Percentiles rank a stretch among this genome's conserved stretches.
Evolutionary conservation across 2,888 invertebrate species (phyloP).

Genomic region (Aspidapion aeneum): DNA sequence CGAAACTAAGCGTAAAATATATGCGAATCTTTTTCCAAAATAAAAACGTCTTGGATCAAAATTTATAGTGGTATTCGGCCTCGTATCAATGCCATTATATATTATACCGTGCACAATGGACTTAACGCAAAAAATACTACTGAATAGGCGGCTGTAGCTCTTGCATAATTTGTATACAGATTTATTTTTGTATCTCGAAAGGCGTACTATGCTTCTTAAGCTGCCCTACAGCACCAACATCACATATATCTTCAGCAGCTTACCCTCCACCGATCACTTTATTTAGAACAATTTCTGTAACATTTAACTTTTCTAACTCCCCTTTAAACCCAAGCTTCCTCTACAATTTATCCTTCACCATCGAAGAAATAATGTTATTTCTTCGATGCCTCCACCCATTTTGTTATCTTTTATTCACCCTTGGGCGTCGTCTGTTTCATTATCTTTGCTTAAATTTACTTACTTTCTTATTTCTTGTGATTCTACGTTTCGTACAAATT

Average conservation of each 20-base stretch:
- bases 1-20: conserved; percentile 32
- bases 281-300: too few relatives aligned
- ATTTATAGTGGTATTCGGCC: conserved; percentile 40
- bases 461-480: too few relatives aligned
- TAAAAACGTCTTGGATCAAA: conserved; percentile 40
- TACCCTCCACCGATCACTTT: too few relatives aligned
- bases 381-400: too few relatives aligned
- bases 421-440: too few relatives aligned
- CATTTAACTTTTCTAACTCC: too few relatives aligned
- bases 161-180: conserved; percentile 33
- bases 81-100: conserved; percentile 44
- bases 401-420: too few relatives aligned
- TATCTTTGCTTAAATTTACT: too few relatives aligned
- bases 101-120: conserved; percentile 44
- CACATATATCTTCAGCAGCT: neutral
- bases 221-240: neutral
- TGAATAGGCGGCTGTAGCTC: conserved; percentile 25
- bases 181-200: conserved; percentile 29
- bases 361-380: too few relatives aligned
- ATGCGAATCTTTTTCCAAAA: conserved; percentile 35
- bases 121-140: conserved; percentile 37
- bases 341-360: too few relatives aligned
- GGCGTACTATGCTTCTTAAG: conserved; percentile 7
- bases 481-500: too few relatives aligned
- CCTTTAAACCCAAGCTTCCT: too few relatives aligned